phyloP scores from a whole-genome alignment of 2,113 vertebrate species.

The Nothobranchius furzeri region DNA sequence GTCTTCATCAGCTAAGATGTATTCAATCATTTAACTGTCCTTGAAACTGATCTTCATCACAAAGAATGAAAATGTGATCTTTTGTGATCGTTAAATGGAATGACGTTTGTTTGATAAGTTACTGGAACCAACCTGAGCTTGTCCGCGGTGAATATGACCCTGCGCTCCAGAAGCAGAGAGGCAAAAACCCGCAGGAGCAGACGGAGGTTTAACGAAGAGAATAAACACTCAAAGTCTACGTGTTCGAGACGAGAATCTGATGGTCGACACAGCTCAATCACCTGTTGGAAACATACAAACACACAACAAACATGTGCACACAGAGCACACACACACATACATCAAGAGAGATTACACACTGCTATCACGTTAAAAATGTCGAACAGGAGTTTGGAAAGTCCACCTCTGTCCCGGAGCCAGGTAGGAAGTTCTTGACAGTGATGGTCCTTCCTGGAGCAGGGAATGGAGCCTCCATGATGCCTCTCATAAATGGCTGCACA shows the following conservation, averaged over 20 bases:
- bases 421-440: conserved; percentile 94
- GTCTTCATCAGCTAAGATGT: conserved; percentile 28
- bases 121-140: conserved; percentile 87
- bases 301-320: no score
- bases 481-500: conserved; percentile 98
- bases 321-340: no score
- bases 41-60: not conserved
- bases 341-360: no score
- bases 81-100: no score
- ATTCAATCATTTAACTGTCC: not conserved
- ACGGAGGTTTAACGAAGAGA: conserved; percentile 89
- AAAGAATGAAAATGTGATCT: not conserved
- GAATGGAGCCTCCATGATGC: conserved; percentile 96
- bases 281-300: conserved; percentile 66
- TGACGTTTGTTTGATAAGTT: no score
- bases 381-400: not conserved
- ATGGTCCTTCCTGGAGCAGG: conserved; percentile 93
- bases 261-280: conserved; percentile 91
- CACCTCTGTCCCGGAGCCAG: conserved; percentile 96
- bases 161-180: conserved; percentile 92
- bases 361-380: no score
- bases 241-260: conserved; percentile 95
- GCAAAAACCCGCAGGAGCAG: conserved; percentile 93
- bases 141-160: conserved; percentile 96
- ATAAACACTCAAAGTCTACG: conserved; percentile 94